Conservation (phyloP, 1,140 invertebrate genomes). For the Diorhabda sublineata region DNA sequence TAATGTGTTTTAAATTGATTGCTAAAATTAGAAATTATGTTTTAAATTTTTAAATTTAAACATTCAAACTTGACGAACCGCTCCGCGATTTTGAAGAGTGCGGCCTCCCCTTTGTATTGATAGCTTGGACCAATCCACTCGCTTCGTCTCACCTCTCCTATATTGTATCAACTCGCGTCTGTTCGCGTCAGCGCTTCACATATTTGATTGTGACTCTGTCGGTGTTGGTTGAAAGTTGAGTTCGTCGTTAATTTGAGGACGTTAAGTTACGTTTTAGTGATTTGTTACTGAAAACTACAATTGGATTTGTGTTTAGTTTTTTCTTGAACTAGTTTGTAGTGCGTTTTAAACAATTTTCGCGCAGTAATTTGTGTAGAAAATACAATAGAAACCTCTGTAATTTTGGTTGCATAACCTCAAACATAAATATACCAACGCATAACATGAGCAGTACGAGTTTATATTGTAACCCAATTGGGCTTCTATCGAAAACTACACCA, state of each 20-base stretch:
- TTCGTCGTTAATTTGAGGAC: neutral
- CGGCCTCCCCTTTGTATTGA: neutral
- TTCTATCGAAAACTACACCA: conserved; percentile 24
- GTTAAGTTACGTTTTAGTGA: neutral
- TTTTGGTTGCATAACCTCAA: conserved; percentile 35
- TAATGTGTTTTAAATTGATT: too few species aligned
- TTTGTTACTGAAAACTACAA: neutral
- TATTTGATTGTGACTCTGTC: neutral
- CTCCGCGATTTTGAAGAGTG: neutral
- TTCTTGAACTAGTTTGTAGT: neutral
- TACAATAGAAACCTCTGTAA: conserved; percentile 24
- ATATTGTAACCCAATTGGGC: conserved; percentile 26
- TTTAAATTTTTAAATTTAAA: neutral
- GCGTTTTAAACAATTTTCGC: neutral
- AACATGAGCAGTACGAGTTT: conserved; percentile 33
- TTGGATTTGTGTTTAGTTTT: neutral
- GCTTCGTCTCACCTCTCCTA: neutral
- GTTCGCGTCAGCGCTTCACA: neutral
- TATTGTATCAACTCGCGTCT: neutral
- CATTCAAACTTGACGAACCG: neutral
- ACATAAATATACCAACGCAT: conserved; percentile 20
- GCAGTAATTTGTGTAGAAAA: conserved; percentile 1
- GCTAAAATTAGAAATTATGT: too few species aligned
- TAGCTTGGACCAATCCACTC: neutral
- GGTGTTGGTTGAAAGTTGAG: neutral